A percentile compares a stretch with the other conserved stretches of the same genome.
These are phyloP conservation scores for Aleiodes testaceus DNA, from an alignment of 2,888 invertebrate species.

Conservation along the genomic window DNA sequence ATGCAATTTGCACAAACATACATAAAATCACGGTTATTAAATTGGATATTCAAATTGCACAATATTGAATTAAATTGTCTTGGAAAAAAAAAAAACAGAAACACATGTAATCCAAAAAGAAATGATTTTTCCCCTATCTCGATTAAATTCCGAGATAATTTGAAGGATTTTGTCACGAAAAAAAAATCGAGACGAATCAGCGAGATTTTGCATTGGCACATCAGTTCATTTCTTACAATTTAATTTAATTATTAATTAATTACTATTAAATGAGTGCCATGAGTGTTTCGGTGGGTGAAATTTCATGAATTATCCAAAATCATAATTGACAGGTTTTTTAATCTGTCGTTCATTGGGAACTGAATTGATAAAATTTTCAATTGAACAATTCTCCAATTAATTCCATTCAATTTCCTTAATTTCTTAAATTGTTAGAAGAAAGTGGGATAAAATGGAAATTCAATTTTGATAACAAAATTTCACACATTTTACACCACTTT, in stretches of 20 bases:
- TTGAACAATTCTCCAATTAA: background rate
- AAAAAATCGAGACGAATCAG: background rate
- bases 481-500: background rate
- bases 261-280: background rate
- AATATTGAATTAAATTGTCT: constrained; percentile 7
- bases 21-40: constrained; percentile 8
- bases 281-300: background rate
- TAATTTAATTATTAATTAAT: background rate
- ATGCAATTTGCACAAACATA: background rate
- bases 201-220: constrained; percentile 17
- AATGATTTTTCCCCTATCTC: no score
- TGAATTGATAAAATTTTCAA: no score
- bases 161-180: no score
- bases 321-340: no score
- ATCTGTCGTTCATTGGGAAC: background rate
- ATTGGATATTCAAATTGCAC: constrained; percentile 20
- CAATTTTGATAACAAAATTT: no score
- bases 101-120: background rate
- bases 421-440: no score
- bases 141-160: no score
- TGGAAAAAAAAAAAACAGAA: background rate
- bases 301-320: no score
- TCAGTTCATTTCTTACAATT: constrained; percentile 8
- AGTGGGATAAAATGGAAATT: no score
- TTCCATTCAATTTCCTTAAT: background rate